Base-by-base conservation (phyloP, 1,140 invertebrate genomes). In the Chironomus striatipennis region DNA sequence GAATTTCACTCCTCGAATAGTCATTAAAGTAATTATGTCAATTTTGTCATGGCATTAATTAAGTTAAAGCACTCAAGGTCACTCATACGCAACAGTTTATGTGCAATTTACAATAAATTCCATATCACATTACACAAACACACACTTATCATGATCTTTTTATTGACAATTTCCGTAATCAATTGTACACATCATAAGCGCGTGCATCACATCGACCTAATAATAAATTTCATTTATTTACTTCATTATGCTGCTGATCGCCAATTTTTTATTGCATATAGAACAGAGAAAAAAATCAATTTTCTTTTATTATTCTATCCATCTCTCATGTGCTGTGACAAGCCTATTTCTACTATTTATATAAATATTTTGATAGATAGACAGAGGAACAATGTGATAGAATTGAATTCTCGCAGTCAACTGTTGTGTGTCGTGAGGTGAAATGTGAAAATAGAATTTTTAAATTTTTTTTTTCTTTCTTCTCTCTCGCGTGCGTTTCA, bases 141-240 rank as follows among this genome's bases (percentile, higher is more conserved):
- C 43, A 47, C 47, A 57, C 5, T 57, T 57, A 12, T 57, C 47
- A 47, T 57, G 12, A 34, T 57, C 4, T 57, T 10, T 12, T 15
- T n/a, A 57, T 57, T 57, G 47, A n/a, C 47, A 57, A 57, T 57
- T 57, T 57, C 47, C 47, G 47, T 57, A 57, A 57, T 57, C 47
- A 57, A 57, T 57, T 57, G 47, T 57, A 12, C 12, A 15, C 15
- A 15, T 15, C 12, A 57, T 34, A 1, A 34, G 24, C 24, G 24
- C 24, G 24, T 34, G 12, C 15, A 57, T 57, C 12, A 15, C 8
- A 15, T 57, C 47, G 47, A 57, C 47, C 47, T n/a, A 34, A 34
- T n/a, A n/a, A n/a, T n/a, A n/a, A n/a, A n/a, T n/a, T n/a, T n/a
- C n/a, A n/a, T n/a, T n/a, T n/a, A n/a, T 34, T 5, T 34, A 34